Evolutionary conservation across 2,113 vertebrate genomes (phyloP), one percentile per base, ranked within the genome.

Genomic region (Ailuropoda melanoleuca): DNA sequence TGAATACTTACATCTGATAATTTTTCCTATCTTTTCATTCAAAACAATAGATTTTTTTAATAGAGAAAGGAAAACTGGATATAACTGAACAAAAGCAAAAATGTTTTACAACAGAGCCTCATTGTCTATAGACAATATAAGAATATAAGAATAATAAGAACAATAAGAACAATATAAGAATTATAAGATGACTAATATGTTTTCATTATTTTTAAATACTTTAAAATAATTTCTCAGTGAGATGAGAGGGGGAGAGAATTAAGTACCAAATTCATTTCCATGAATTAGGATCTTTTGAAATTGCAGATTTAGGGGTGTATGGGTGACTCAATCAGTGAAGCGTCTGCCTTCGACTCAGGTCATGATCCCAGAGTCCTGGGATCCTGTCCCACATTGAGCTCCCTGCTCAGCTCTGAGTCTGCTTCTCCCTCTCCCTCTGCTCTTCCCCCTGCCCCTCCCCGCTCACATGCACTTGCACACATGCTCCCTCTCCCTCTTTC

Each of bases 81-180:
- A 85, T 97, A 90, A 66, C 37, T 58, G 48, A 85, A 90, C 34
- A 85, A 91, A 96, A 85, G 37, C 56, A 64, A 72, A 93, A 89
- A 50, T 88, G 7, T 83, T 95, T 95, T 78, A 81, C 29, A 70
- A 80, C 23, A 84, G 34, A 95, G 62, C 8, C 23, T 90, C 31
- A 34, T 72, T 84, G 15, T 90, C 80, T 46, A n/a, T 2, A n/a
- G n/a, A n/a, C n/a, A n/a, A n/a, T n/a, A n/a, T n/a, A n/a, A n/a
- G n/a, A n/a, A n/a, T n/a, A n/a, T n/a, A n/a, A n/a, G n/a, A n/a
- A n/a, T n/a, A n/a, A n/a, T n/a, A n/a, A n/a, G n/a, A n/a, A n/a
- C n/a, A n/a, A n/a, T n/a, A n/a, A n/a, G n/a, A n/a, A n/a, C n/a
- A n/a, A n/a, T n/a, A n/a, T n/a, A n/a, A n/a, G n/a, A n/a, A n/a